Evolutionary conservation across 2,113 vertebrate species (phyloP).

Genomic region (Falcunculus frontatus): DNA sequence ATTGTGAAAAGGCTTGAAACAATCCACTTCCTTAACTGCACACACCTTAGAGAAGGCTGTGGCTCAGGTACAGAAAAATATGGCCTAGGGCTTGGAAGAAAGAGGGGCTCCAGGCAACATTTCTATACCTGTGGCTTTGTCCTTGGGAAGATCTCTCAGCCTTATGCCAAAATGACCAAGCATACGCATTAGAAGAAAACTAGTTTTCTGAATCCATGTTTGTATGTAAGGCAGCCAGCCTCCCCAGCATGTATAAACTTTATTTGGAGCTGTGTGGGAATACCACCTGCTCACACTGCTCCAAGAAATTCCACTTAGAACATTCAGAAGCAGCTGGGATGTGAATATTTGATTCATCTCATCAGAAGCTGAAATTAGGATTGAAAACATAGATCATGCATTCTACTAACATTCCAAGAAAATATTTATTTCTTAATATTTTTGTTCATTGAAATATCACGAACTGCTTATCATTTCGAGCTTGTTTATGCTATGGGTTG

Average conservation of each 20-base stretch:
- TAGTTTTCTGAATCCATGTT: not conserved
- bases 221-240: slow-evolving; percentile 32
- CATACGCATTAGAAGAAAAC: not conserved
- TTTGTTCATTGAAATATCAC: slow-evolving; percentile 19
- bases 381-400: slow-evolving; percentile 58
- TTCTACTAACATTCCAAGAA: slow-evolving; percentile 53
- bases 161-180: not conserved
- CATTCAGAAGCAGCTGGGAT: slow-evolving; percentile 69
- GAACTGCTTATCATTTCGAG: slow-evolving; percentile 46
- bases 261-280: slow-evolving; percentile 62
- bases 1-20: not conserved
- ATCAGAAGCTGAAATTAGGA: slow-evolving; percentile 65
- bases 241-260: slow-evolving; percentile 25
- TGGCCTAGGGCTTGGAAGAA: not conserved
- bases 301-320: slow-evolving; percentile 61
- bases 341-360: slow-evolving; percentile 68
- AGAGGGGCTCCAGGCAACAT: not conserved
- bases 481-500: slow-evolving; percentile 33
- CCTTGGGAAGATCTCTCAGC: not conserved
- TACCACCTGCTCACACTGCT: slow-evolving; percentile 62
- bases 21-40: not conserved
- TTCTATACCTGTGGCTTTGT: not conserved
- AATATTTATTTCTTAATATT: slow-evolving; percentile 67
- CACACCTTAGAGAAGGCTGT: not conserved
- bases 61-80: not conserved